A percentile compares a stretch with the other conserved stretches of the same genome.
Conservation (phyloP, 2,113 vertebrate species). For the Chrysemys picta region DNA sequence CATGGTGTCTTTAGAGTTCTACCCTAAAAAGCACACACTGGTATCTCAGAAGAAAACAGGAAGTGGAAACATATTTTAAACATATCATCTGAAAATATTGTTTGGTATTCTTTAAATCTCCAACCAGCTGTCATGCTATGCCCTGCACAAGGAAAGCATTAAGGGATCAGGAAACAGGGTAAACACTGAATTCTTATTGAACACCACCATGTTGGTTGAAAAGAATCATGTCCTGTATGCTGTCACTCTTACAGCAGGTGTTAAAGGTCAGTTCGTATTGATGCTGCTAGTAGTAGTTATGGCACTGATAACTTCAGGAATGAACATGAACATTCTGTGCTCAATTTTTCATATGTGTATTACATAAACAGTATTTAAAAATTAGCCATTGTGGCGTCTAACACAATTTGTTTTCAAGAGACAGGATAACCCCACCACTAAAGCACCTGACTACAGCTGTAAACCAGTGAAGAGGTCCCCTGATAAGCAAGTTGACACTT, state of each 20-base stretch:
- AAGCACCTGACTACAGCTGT: not conserved
- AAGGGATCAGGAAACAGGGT: slow-evolving; percentile 52
- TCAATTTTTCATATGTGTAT: not conserved
- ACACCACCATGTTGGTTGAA: slow-evolving; percentile 34
- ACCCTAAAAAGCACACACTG: not conserved
- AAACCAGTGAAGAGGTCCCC: not conserved
- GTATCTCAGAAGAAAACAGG: slow-evolving; percentile 39
- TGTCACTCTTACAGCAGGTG: slow-evolving; percentile 55
- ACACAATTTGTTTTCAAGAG: not conserved
- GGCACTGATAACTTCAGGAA: not conserved
- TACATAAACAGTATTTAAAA: not conserved
- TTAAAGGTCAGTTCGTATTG: slow-evolving; percentile 37
- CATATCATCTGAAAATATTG: slow-evolving; percentile 37
- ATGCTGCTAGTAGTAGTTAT: not conserved
- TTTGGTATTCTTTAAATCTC: slow-evolving; percentile 48
- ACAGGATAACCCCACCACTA: not conserved
- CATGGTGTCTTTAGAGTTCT: not conserved
- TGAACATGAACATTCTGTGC: not conserved
- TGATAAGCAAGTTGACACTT: not conserved
- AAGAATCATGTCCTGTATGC: slow-evolving; percentile 4
- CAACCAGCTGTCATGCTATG: not conserved
- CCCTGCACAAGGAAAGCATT: slow-evolving; percentile 64
- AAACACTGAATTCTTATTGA: not conserved
- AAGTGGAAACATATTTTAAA: slow-evolving; percentile 56
- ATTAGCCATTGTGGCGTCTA: not conserved